Evolutionary conservation across 2,113 vertebrate species (phyloP).

Genomic region (Nicator chloris): DNA sequence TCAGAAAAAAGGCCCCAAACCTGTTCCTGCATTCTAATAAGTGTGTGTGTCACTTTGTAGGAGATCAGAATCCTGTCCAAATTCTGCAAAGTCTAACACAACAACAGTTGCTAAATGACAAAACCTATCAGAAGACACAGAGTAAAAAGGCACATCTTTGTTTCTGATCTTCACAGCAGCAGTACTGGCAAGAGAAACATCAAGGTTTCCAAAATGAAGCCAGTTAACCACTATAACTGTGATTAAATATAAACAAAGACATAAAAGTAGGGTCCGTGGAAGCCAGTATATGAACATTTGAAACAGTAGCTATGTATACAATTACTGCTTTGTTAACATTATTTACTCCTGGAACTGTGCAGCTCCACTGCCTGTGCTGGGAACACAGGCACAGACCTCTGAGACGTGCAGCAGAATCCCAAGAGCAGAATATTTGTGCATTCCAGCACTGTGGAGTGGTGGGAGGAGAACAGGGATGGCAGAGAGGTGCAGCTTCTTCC

Average conservation of each 20-base stretch:
- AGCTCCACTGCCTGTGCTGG: background rate
- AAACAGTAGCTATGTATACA: conserved; percentile 14
- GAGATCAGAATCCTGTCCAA: conserved; percentile 44
- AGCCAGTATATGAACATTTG: background rate
- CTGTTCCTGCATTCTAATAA: conserved; percentile 37
- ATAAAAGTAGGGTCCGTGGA: background rate
- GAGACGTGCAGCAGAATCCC: background rate
- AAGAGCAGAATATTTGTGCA: background rate
- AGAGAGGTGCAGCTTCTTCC: background rate
- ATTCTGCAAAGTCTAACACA: conserved; percentile 27
- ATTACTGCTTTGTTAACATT: background rate
- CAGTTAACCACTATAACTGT: conserved; percentile 16
- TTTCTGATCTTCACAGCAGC: conserved; percentile 25
- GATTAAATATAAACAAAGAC: conserved; percentile 38
- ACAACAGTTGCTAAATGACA: conserved; percentile 53
- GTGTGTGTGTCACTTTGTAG: background rate
- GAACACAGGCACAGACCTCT: background rate
- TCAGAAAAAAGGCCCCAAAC: conserved; percentile 35
- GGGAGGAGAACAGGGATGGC: background rate
- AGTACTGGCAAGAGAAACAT: background rate
- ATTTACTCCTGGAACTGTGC: background rate
- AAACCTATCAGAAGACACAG: conserved; percentile 38
- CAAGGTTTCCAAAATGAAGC: conserved; percentile 30
- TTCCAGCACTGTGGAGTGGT: background rate
- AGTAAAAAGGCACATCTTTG: conserved; percentile 27